Evolutionary conservation across 2,888 invertebrate species (phyloP).

Genomic region (Drosophila ezoana): DNA sequence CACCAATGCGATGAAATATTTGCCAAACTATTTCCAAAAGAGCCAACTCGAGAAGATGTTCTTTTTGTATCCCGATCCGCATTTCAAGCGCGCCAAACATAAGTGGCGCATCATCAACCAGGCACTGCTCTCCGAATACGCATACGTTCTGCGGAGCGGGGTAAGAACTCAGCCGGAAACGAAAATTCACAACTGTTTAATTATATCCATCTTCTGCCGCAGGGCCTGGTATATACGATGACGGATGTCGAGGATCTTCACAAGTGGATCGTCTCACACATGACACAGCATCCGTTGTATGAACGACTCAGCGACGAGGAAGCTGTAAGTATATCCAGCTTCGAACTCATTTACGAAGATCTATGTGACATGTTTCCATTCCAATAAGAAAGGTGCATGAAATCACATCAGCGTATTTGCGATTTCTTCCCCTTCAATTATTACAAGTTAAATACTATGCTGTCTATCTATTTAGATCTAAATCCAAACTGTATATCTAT

Average conservation of each 20-base stretch:
- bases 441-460: background rate
- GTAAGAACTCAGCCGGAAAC: conserved; percentile 85
- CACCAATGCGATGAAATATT: conserved; percentile 99
- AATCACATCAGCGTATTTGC: too few species aligned
- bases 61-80: conserved; percentile 99
- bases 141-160: conserved; percentile 94
- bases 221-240: conserved; percentile 97
- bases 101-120: conserved; percentile 99
- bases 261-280: conserved; percentile 98
- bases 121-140: conserved; percentile 97
- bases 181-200: background rate
- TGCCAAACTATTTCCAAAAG: conserved; percentile 98
- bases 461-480: background rate
- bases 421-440: too few species aligned
- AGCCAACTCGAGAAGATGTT: conserved; percentile 99
- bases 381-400: too few species aligned
- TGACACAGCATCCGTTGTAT: conserved; percentile 96
- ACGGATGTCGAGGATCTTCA: conserved; percentile 99
- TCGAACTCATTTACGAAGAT: too few species aligned
- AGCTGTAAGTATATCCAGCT: conserved; percentile 87
- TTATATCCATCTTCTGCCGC: conserved; percentile 42
- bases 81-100: conserved; percentile 99
- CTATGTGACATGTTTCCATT: too few species aligned
- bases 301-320: conserved; percentile 90
- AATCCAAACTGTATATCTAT: background rate